Evolutionary conservation across 2,113 vertebrate species (phyloP).

Genomic region (Solenodon paradoxus): DNA sequence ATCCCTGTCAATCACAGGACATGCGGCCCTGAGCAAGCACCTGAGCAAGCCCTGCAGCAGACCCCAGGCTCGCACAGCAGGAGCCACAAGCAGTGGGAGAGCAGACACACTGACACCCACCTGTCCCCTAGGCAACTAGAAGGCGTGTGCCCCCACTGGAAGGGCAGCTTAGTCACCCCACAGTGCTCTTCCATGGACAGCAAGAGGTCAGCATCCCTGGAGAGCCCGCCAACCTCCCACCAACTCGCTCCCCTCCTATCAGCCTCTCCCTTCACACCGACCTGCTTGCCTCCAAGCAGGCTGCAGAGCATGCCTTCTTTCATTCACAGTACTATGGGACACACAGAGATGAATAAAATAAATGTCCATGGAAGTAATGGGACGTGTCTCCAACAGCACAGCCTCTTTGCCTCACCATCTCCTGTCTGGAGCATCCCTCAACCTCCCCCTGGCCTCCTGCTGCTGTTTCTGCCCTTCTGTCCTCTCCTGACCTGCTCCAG

Average conservation of each 20-base stretch:
- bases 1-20: background rate
- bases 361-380: background rate
- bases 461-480: rapidly evolving
- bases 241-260: background rate
- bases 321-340: background rate
- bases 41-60: background rate
- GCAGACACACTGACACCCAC: background rate
- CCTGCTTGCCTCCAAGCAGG: too few species aligned
- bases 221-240: background rate
- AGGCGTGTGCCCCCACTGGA: background rate
- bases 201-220: background rate
- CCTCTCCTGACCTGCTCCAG: background rate
- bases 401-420: background rate
- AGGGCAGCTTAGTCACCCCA: background rate
- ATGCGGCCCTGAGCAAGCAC: background rate
- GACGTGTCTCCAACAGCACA: rapidly evolving
- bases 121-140: background rate
- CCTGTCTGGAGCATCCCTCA: rapidly evolving
- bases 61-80: background rate
- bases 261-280: background rate
- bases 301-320: background rate
- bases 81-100: too few species aligned
- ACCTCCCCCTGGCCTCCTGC: background rate
- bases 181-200: background rate
- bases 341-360: background rate